These are phyloP conservation scores for Galago senegalensis DNA, from an alignment of 2,797 vertebrate species.

Conservation along the genomic window DNA sequence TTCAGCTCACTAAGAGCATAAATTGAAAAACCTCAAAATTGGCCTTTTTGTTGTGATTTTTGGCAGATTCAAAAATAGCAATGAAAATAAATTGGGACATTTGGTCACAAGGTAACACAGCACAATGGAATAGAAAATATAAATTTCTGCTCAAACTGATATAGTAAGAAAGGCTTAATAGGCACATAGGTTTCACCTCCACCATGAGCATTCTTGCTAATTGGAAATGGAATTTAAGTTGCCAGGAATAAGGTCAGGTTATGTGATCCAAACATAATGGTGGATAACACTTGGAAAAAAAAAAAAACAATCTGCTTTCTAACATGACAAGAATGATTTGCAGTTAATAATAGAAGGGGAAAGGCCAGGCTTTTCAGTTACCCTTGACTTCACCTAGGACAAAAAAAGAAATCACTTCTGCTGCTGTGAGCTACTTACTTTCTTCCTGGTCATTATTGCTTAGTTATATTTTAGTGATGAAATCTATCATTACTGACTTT, in stretches of 20 bases:
- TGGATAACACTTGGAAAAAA: slow-evolving; percentile 84
- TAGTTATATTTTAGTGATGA: slow-evolving; percentile 89
- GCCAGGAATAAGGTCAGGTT: slow-evolving; percentile 85
- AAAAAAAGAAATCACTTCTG: slow-evolving; percentile 89
- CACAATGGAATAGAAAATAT: slow-evolving; percentile 63
- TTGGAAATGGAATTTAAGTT: slow-evolving; percentile 86
- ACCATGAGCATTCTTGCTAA: slow-evolving; percentile 83
- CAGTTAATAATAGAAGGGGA: slow-evolving; percentile 88
- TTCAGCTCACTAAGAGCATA: background rate
- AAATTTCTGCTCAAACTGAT: slow-evolving; percentile 67
- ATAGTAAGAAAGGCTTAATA: slow-evolving; percentile 72
- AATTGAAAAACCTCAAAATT: background rate
- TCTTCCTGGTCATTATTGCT: slow-evolving; percentile 87
- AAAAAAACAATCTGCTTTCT: slow-evolving; percentile 87
- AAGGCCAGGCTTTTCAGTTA: slow-evolving; percentile 89
- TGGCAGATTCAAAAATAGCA: slow-evolving; percentile 57
- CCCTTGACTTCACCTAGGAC: slow-evolving; percentile 90
- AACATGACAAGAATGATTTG: slow-evolving; percentile 90
- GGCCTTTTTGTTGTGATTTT: slow-evolving; percentile 39
- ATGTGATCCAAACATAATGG: slow-evolving; percentile 84
- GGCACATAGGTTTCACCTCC: slow-evolving; percentile 62
- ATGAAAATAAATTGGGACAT: slow-evolving; percentile 60
- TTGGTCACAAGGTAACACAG: slow-evolving; percentile 3
- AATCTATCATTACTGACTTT: slow-evolving; percentile 90
- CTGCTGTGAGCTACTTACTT: slow-evolving; percentile 86